A percentile compares a stretch with the other conserved stretches of the same genome.
These are phyloP conservation scores for Stomatorhinus walkeri DNA, from an alignment of 2,797 vertebrate genomes.

Conservation along the genomic window DNA sequence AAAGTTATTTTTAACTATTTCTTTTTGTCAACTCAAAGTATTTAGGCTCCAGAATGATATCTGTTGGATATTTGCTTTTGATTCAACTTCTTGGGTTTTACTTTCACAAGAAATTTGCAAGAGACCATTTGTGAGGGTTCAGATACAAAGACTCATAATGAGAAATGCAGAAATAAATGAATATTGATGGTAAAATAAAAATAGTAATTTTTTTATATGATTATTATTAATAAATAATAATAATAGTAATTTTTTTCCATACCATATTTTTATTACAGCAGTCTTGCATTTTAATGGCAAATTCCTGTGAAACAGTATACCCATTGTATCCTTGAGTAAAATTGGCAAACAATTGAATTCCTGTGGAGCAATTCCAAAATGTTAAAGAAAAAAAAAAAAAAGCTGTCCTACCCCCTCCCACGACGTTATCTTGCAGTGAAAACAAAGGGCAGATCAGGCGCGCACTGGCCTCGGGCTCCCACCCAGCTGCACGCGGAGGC, in stretches of 20 bases:
- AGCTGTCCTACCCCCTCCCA: slow-evolving; percentile 27
- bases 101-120: not conserved
- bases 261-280: slow-evolving; percentile 13
- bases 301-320: slow-evolving; percentile 42
- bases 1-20: not conserved
- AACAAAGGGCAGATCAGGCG: slow-evolving; percentile 53
- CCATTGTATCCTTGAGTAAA: slow-evolving; percentile 49
- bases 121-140: not conserved
- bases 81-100: not conserved
- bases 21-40: not conserved
- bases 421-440: slow-evolving; percentile 58
- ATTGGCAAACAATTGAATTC: slow-evolving; percentile 42
- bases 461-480: slow-evolving; percentile 44
- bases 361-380: slow-evolving; percentile 48
- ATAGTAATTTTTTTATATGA: not conserved
- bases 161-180: not conserved
- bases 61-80: not conserved
- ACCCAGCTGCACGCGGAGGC: slow-evolving; percentile 53
- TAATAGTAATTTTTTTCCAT: not conserved
- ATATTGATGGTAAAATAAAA: not conserved
- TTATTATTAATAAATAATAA: not conserved
- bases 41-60: not conserved
- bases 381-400: slow-evolving; percentile 36
- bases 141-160: not conserved
- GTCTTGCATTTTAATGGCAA: slow-evolving; percentile 39